phyloP scores from a whole-genome alignment of 1,140 invertebrate species.

The roundworm (Caenorhabditis elegans) region DNA sequence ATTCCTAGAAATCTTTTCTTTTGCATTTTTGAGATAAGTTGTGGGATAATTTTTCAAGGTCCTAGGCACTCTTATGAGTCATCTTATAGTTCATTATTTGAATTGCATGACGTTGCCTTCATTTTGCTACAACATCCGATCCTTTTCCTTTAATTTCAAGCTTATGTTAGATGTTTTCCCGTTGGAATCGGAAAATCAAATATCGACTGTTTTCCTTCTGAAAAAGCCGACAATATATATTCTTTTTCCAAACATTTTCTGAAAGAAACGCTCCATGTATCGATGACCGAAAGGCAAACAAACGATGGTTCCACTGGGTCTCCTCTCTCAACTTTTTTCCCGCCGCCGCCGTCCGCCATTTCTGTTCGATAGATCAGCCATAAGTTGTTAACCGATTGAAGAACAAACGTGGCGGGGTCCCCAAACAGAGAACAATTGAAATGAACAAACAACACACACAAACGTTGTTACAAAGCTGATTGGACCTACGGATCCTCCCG shows the following conservation, averaged over 20 bases:
- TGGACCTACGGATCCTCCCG: background rate
- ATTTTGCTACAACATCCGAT: no score
- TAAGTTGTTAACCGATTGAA: constrained; percentile 10
- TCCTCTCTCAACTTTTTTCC: background rate
- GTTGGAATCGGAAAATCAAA: no score
- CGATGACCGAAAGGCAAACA: constrained; percentile 26
- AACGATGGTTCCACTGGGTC: constrained; percentile 25
- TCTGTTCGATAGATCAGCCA: constrained; percentile 25
- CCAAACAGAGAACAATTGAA: background rate
- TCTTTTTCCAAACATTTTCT: constrained; percentile 13
- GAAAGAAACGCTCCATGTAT: constrained; percentile 24
- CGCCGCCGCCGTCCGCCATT: background rate
- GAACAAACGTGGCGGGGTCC: constrained; percentile 5
- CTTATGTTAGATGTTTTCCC: no score
- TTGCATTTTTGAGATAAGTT: no score
- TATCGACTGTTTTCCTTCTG: background rate
- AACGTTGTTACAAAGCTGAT: constrained; percentile 14
- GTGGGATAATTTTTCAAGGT: no score
- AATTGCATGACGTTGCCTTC: no score
- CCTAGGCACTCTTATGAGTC: no score
- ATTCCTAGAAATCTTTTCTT: no score
- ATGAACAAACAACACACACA: constrained; percentile 18
- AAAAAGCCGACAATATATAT: background rate
- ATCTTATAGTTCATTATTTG: no score
- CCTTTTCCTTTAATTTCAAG: no score